Evolutionary conservation across 1,140 invertebrate species (phyloP).

Genomic region (Brachionus manjavacas): DNA sequence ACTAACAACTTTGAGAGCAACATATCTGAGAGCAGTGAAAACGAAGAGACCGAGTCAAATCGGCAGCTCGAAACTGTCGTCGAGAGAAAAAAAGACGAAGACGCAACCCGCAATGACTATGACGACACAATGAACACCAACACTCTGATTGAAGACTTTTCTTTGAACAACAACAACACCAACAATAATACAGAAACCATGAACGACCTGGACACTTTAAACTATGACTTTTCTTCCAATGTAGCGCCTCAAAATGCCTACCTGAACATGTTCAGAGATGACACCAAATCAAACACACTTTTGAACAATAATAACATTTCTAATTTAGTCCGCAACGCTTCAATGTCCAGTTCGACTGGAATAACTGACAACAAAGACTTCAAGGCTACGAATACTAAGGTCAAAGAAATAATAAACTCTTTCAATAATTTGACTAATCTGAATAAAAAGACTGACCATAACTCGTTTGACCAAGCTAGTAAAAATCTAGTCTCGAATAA

Average conservation of each 20-base stretch:
- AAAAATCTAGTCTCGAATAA: background rate
- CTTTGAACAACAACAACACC: background rate
- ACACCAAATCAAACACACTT: background rate
- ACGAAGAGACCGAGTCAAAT: background rate
- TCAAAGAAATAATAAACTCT: conserved; percentile 10
- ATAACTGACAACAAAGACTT: background rate
- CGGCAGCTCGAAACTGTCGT: background rate
- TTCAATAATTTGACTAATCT: conserved; percentile 12
- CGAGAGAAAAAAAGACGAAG: background rate
- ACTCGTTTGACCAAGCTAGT: background rate
- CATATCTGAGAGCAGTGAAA: conserved; percentile 10
- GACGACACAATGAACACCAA: background rate
- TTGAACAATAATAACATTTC: background rate
- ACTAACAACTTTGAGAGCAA: background rate
- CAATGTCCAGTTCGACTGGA: background rate
- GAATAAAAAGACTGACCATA: background rate
- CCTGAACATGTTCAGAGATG: background rate
- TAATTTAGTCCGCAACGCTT: background rate
- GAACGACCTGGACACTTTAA: background rate
- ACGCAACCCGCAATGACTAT: background rate
- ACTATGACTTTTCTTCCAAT: background rate
- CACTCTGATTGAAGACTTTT: conserved; percentile 6
- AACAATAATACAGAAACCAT: background rate
- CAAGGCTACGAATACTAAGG: background rate
- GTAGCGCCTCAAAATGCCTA: background rate